These are phyloP conservation scores for Loriculus beryllinus DNA, from an alignment of 2,797 vertebrate genomes.

Conservation along the genomic window DNA sequence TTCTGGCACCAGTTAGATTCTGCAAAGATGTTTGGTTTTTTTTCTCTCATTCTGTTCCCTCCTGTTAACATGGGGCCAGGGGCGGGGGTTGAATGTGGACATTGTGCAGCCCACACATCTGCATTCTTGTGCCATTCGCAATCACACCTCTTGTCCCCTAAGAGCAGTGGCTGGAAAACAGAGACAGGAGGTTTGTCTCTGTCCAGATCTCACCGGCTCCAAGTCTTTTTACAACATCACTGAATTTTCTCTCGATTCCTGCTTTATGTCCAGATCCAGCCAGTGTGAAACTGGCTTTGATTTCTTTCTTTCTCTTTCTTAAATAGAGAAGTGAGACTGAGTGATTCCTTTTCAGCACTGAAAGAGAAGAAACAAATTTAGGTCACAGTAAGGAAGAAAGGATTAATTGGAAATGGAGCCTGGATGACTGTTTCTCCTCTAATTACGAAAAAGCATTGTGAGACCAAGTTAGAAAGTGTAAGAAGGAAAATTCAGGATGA, in stretches of 20 bases:
- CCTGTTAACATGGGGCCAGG: slow-evolving; percentile 6
- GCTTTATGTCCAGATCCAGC: slow-evolving; percentile 19
- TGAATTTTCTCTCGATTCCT: background rate
- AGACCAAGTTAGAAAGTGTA: background rate
- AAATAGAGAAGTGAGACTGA: background rate
- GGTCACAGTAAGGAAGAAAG: background rate
- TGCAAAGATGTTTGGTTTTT: background rate
- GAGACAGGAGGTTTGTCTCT: slow-evolving; percentile 33
- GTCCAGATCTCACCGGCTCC: background rate
- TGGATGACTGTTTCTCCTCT: background rate
- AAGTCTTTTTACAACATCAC: slow-evolving; percentile 15
- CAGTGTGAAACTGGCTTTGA: background rate
- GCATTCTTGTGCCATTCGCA: slow-evolving; percentile 39
- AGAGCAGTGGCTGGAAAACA: slow-evolving; percentile 36
- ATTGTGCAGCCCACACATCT: slow-evolving; percentile 38
- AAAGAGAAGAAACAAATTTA: slow-evolving; percentile 12
- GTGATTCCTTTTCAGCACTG: background rate
- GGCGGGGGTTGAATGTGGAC: background rate
- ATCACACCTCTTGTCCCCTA: slow-evolving; percentile 19
- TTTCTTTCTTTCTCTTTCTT: background rate
- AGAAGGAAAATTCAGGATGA: background rate
- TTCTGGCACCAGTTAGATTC: slow-evolving; percentile 2
- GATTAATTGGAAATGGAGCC: background rate
- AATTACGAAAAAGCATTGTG: background rate
- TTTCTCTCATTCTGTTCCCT: slow-evolving; percentile 1